Percentiles rank a stretch among this genome's conserved stretches.
Evolutionary conservation across 2,888 invertebrate species (phyloP).

Genomic region (Drosophila anomalipes): DNA sequence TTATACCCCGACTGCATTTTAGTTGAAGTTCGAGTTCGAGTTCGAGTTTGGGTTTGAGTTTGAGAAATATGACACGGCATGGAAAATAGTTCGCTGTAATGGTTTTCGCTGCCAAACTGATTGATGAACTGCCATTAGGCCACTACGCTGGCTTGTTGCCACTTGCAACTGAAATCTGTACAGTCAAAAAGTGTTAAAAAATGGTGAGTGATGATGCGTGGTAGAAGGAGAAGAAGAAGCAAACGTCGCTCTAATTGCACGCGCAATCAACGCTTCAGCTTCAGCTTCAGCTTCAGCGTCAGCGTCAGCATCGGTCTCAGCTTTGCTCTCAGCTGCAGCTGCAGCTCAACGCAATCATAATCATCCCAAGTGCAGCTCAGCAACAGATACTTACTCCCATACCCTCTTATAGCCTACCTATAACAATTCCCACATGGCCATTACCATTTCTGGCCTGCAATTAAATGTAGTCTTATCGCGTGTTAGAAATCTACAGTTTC

Average conservation of each 20-base stretch:
- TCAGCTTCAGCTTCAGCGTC: conserved; percentile 4
- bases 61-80: conserved; percentile 65
- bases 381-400: conserved; percentile 8
- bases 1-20: conserved; percentile 42
- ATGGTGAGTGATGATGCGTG: conserved; percentile 76
- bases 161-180: conserved; percentile 43
- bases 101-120: conserved; percentile 71
- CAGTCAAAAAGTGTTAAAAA: conserved; percentile 73
- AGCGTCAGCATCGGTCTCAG: conserved; percentile 7
- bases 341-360: conserved; percentile 50
- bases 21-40: conserved; percentile 38
- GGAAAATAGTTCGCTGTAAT: conserved; percentile 64
- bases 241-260: conserved; percentile 71
- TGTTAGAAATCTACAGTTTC: conserved; percentile 55
- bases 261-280: conserved; percentile 67
- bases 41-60: conserved; percentile 3
- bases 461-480: conserved; percentile 68
- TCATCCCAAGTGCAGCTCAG: conserved; percentile 46
- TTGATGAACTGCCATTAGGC: conserved; percentile 76
- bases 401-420: background rate
- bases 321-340: conserved; percentile 13
- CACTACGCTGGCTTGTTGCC: conserved; percentile 44
- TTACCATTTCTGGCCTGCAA: conserved; percentile 51
- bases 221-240: conserved; percentile 14
- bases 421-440: conserved; percentile 35